Evolutionary conservation across 2,797 vertebrate genomes (phyloP).

Genomic region (Acipenser transmontanus): DNA sequence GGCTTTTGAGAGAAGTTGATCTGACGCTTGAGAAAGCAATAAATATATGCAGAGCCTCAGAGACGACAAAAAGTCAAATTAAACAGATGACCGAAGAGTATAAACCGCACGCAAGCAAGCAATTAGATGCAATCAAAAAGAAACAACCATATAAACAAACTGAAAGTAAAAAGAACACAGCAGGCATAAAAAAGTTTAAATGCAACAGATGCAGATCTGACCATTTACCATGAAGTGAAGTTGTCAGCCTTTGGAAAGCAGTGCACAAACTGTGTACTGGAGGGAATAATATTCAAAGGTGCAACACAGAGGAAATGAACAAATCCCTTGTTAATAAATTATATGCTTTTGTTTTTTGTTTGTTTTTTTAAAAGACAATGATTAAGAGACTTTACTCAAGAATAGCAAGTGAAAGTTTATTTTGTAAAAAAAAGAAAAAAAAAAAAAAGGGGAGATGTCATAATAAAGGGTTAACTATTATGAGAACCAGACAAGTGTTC

Average conservation of each 20-base stretch:
- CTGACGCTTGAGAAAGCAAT: not conserved
- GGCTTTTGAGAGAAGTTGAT: slow-evolving; percentile 5
- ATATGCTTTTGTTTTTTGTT: too few species aligned
- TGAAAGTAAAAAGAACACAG: slow-evolving; percentile 10
- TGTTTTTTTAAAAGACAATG: too few species aligned
- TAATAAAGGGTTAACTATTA: too few species aligned
- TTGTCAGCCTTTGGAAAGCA: slow-evolving; percentile 8
- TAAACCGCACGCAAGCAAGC: slow-evolving; percentile 1
- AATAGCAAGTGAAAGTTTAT: too few species aligned
- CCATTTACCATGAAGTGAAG: not conserved
- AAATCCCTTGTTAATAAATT: too few species aligned
- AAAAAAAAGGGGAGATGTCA: too few species aligned
- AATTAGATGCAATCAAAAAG: slow-evolving; percentile 10
- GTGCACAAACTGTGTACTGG: too few species aligned
- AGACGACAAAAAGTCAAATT: slow-evolving; percentile 12
- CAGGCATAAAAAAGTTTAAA: slow-evolving; percentile 5
- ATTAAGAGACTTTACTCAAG: too few species aligned
- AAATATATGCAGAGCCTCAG: not conserved
- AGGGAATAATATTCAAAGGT: too few species aligned
- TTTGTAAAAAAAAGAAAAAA: too few species aligned
- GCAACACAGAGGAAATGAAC: too few species aligned
- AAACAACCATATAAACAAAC: slow-evolving; percentile 9
- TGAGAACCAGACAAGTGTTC: too few species aligned
- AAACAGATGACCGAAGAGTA: slow-evolving; percentile 14
- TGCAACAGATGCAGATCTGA: slow-evolving; percentile 17